phyloP scores from a whole-genome alignment of 2,797 vertebrate genomes.

The Craterocephalus amniculus region DNA sequence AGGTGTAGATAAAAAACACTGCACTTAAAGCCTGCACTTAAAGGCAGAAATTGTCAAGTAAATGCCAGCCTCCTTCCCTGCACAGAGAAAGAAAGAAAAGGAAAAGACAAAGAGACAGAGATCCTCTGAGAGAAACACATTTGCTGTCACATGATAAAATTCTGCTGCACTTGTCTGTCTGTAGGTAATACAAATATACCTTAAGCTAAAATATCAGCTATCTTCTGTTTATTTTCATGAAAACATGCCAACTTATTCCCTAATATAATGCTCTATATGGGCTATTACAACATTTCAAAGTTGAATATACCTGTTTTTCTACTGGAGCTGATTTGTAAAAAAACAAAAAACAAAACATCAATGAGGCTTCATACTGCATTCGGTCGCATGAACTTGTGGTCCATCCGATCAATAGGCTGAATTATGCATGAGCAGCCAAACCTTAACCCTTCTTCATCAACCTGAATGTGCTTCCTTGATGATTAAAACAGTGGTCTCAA shows the following conservation, averaged over 20 bases:
- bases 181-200: slow-evolving; percentile 18
- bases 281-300: neutral
- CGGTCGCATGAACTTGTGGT: neutral
- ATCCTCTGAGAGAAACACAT: slow-evolving; percentile 55
- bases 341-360: neutral
- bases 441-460: slow-evolving; percentile 58
- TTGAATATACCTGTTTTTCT: neutral
- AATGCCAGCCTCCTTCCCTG: slow-evolving; percentile 73
- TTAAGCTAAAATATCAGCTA: slow-evolving; percentile 19
- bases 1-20: slow-evolving; percentile 84
- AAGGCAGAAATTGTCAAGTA: slow-evolving; percentile 81
- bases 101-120: slow-evolving; percentile 50
- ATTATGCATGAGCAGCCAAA: slow-evolving; percentile 56
- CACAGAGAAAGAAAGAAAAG: slow-evolving; percentile 50
- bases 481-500: slow-evolving; percentile 73
- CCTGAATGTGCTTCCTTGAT: slow-evolving; percentile 54
- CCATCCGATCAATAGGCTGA: slow-evolving; percentile 49
- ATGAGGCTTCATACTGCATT: neutral
- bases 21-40: slow-evolving; percentile 82
- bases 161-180: slow-evolving; percentile 22
- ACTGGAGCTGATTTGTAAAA: neutral
- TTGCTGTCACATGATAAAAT: slow-evolving; percentile 57
- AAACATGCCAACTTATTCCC: neutral
- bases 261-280: neutral
- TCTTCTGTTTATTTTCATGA: slow-evolving; percentile 1